Conservation (phyloP, 1,140 invertebrate species). For the Ditylenchus dipsaci region DNA sequence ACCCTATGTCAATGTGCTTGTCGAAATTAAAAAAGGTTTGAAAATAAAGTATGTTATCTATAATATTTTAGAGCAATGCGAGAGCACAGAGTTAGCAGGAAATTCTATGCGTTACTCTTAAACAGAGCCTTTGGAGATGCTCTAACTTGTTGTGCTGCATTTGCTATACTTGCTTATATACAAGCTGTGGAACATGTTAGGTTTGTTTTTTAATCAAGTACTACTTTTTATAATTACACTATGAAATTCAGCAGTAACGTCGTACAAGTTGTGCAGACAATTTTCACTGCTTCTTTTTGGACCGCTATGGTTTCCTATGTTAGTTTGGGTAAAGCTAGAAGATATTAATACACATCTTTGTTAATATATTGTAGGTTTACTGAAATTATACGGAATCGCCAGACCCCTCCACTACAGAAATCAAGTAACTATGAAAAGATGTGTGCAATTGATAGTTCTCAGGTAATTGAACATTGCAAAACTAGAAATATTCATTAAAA, state of each 20-base stretch:
- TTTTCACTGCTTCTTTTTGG: conserved; percentile 7
- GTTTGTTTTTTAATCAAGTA: neutral
- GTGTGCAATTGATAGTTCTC: neutral
- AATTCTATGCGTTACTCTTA: conserved; percentile 1
- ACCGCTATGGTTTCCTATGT: conserved; percentile 4
- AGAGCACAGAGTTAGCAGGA: conserved; percentile 3
- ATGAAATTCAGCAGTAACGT: neutral
- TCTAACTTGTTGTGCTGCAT: neutral
- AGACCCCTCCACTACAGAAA: conserved; percentile 1
- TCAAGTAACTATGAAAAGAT: neutral
- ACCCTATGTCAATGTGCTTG: neutral
- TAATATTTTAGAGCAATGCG: neutral
- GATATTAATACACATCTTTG: neutral
- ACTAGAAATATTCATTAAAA: neutral
- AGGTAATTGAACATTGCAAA: neutral
- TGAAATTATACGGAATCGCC: conserved; percentile 8
- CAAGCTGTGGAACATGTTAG: neutral
- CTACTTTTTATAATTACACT: neutral
- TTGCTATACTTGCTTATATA: neutral
- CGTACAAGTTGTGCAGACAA: neutral
- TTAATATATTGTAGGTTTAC: neutral
- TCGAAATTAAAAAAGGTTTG: neutral
- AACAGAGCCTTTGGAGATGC: conserved; percentile 2
- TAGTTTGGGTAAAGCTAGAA: neutral
- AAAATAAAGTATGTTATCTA: neutral